A percentile compares a stretch with the other conserved stretches of the same genome.
These are phyloP conservation scores for Albula glossodonta DNA, from an alignment of 2,113 vertebrate genomes.

Conservation along the genomic window DNA sequence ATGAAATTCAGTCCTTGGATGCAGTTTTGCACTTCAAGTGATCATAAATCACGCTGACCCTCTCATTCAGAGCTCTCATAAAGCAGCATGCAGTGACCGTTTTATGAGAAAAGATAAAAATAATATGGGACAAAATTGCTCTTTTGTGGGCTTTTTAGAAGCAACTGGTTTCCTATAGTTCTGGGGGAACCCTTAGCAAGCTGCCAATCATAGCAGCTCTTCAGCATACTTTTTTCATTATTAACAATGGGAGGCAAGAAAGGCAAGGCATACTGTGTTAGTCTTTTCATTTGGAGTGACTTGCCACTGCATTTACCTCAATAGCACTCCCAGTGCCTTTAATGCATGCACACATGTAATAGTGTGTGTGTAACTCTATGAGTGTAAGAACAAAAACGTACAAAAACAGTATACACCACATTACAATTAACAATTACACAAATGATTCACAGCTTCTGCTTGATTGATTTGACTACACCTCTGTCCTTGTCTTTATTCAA, in stretches of 20 bases:
- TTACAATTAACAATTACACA: no score
- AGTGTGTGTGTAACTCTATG: no score
- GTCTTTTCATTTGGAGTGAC: no score
- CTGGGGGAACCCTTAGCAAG: not conserved
- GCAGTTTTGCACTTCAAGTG: constrained; percentile 27
- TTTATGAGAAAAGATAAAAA: constrained; percentile 47
- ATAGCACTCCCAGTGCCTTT: no score
- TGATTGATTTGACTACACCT: no score
- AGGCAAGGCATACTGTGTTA: no score
- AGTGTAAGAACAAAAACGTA: no score
- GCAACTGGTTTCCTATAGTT: not conserved
- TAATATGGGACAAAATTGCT: constrained; percentile 20
- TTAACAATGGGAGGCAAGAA: not conserved
- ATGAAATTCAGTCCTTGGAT: not conserved
- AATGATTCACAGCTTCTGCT: no score
- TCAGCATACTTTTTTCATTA: not conserved
- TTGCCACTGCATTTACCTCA: no score
- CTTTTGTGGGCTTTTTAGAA: constrained; percentile 17
- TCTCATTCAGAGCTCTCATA: constrained; percentile 33
- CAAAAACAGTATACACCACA: no score
- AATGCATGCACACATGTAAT: no score
- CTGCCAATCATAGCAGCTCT: not conserved
- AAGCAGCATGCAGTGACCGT: constrained; percentile 45
- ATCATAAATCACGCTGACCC: constrained; percentile 46
- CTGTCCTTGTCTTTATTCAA: no score